phyloP scores from a whole-genome alignment of 2,113 vertebrate genomes.

The Tachuris rubrigastra region DNA sequence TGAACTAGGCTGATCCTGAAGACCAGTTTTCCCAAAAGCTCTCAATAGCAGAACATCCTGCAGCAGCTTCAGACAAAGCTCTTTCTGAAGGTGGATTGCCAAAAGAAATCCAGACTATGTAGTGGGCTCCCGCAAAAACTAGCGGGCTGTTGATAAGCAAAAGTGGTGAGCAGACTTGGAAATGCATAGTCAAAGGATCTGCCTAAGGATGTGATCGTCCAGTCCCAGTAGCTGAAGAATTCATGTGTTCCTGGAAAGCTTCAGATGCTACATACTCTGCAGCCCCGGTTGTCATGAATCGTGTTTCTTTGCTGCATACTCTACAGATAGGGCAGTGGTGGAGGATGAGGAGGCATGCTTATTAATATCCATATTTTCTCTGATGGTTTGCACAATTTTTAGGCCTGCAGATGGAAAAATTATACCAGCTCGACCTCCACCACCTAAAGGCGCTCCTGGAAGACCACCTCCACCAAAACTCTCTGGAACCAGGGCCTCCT shows the following conservation, averaged over 20 bases:
- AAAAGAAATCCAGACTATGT: neutral
- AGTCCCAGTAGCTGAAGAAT: neutral
- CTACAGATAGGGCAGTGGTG: neutral
- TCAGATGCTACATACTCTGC: neutral
- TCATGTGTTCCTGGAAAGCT: neutral
- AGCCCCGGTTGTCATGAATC: neutral
- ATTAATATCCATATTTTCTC: neutral
- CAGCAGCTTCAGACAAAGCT: neutral
- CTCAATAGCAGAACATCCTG: neutral
- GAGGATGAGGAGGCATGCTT: neutral
- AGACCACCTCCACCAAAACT: constrained; percentile 86
- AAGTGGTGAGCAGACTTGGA: neutral
- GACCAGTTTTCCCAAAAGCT: neutral
- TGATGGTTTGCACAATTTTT: constrained; percentile 10
- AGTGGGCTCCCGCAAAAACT: neutral
- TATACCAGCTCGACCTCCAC: constrained; percentile 77
- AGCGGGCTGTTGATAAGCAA: neutral
- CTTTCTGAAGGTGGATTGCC: neutral
- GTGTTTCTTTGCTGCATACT: neutral
- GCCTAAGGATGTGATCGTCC: neutral
- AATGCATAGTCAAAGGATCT: neutral
- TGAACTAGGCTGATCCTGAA: neutral
- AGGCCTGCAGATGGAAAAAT: constrained; percentile 78
- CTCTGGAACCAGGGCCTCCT: constrained; percentile 55
- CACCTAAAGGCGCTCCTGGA: constrained; percentile 80